These are phyloP conservation scores for Drosophila infuscata DNA, from an alignment of 2,888 invertebrate species.

Conservation along the genomic window DNA sequence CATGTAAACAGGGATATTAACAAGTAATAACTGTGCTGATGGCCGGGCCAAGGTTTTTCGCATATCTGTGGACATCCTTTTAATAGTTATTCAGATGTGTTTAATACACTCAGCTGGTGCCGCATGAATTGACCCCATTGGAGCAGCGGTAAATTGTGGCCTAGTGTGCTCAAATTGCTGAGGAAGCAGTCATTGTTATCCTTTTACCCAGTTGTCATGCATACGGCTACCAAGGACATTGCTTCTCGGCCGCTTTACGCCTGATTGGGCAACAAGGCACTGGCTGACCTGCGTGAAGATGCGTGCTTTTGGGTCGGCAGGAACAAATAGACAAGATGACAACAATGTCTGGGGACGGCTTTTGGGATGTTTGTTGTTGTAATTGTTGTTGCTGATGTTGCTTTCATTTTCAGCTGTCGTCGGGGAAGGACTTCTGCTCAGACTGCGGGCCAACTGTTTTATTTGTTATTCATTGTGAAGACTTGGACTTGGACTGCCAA, in stretches of 20 bases:
- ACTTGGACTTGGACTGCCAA: slow-evolving; percentile 30
- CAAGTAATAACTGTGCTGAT: slow-evolving; percentile 10
- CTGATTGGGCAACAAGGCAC: slow-evolving; percentile 57
- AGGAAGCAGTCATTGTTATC: slow-evolving; percentile 19
- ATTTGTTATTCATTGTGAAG: slow-evolving; percentile 58
- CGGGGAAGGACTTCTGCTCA: slow-evolving; percentile 9
- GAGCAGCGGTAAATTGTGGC: slow-evolving; percentile 22
- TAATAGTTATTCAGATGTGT: slow-evolving; percentile 45
- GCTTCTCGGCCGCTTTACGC: slow-evolving; percentile 31
- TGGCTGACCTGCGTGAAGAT: slow-evolving; percentile 42
- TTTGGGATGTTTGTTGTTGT: slow-evolving; percentile 16
- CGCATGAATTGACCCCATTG: slow-evolving; percentile 40
- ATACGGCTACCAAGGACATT: slow-evolving; percentile 44
- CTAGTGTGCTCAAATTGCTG: slow-evolving; percentile 4
- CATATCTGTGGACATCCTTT: slow-evolving; percentile 21
- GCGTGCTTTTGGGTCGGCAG: slow-evolving; percentile 31
- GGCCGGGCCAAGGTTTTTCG: slow-evolving; percentile 4
- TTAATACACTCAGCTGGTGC: slow-evolving; percentile 48
- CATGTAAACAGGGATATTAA: slow-evolving; percentile 22
- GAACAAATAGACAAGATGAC: slow-evolving; percentile 59
- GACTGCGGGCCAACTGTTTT: slow-evolving; percentile 36
- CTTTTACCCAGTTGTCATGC: slow-evolving; percentile 27
- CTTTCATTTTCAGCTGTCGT: slow-evolving; percentile 51
- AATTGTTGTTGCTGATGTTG: slow-evolving; percentile 39
- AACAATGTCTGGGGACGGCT: slow-evolving; percentile 58